A percentile compares a stretch with the other conserved stretches of the same genome.
Evolutionary conservation across 2,888 invertebrate genomes (phyloP).

Genomic region (Cosmia trapezina): DNA sequence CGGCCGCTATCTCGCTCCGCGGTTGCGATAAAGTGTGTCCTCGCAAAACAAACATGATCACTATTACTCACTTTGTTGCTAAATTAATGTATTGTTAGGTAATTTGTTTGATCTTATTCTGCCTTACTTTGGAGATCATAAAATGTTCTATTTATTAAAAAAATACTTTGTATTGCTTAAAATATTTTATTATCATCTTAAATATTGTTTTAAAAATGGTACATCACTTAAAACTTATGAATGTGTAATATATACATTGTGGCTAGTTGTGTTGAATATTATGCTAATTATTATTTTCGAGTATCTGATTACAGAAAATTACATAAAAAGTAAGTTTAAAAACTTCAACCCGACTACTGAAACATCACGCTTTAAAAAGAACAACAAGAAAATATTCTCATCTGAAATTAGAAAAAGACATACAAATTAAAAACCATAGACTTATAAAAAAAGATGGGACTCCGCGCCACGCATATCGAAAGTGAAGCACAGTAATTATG

Average conservation of each 20-base stretch:
- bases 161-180: neutral
- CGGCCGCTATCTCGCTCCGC: slow-evolving; percentile 7
- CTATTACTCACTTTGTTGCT: slow-evolving; percentile 1
- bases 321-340: too few relatives aligned
- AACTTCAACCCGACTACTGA: too few relatives aligned
- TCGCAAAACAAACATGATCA: slow-evolving; percentile 19
- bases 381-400: too few relatives aligned
- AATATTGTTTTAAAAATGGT: too few relatives aligned
- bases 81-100: slow-evolving; percentile 2
- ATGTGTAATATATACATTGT: too few relatives aligned
- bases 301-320: neutral
- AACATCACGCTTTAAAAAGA: too few relatives aligned
- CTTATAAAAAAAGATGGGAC: too few relatives aligned
- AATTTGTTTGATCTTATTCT: slow-evolving; percentile 1
- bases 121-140: neutral
- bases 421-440: too few relatives aligned
- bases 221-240: too few relatives aligned
- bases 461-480: too few relatives aligned
- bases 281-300: neutral
- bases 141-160: neutral
- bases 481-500: too few relatives aligned
- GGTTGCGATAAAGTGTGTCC: slow-evolving; percentile 15
- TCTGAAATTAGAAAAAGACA: too few relatives aligned
- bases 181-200: neutral
- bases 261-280: neutral